Base-by-base conservation (phyloP, 2,888 invertebrate genomes). In the Dynastes tityus region DNA sequence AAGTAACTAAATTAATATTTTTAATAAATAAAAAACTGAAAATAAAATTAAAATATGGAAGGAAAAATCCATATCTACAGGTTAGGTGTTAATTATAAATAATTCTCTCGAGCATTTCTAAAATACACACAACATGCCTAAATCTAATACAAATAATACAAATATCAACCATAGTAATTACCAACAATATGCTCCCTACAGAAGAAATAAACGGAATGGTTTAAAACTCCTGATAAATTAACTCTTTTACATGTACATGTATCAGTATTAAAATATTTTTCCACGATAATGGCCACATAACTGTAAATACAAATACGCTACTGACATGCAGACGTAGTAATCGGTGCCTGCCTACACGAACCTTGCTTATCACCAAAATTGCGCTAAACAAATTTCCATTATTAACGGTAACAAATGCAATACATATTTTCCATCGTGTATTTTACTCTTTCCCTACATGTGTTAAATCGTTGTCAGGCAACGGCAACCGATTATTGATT, bases 391-490 rank as follows among this genome's bases (percentile, higher is more conserved):
- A 73, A 73, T 73, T 73, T 73, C 73, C 73, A 55, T 73, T 73
- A 73, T 73, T 73, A 73, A 73, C 58, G 27, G 40, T 27, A 58
- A 73, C 58, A 58, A 73, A 40, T 73, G 58, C 73, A 73, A n/a
- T 73, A 58, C 29, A 37, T 71, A 32, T 22, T 70, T 71, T 55
- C 45, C 55, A 58, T 22, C 55, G 37, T 40, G 58, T 73, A 58
- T 11, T 73, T 37, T 58, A 37, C 58, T 73, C 73, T 58, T 29
- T 73, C 58, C 73, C 55, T 58, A 73, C 73, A 73, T 73, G 73
- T 73, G 73, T 73, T 73, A 58, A 73, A 73, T 73, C 73, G 73
- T 73, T 73, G 73, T 73, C 73, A 73, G 40, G 73, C 73, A 73
- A 73, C 73, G 58, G 40, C 58, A 29, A 40, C 73, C 58, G 73